A percentile compares a stretch with the other conserved stretches of the same genome.
These are phyloP conservation scores for Cettia cetti DNA, from an alignment of 2,113 vertebrate genomes.

Conservation along the genomic window DNA sequence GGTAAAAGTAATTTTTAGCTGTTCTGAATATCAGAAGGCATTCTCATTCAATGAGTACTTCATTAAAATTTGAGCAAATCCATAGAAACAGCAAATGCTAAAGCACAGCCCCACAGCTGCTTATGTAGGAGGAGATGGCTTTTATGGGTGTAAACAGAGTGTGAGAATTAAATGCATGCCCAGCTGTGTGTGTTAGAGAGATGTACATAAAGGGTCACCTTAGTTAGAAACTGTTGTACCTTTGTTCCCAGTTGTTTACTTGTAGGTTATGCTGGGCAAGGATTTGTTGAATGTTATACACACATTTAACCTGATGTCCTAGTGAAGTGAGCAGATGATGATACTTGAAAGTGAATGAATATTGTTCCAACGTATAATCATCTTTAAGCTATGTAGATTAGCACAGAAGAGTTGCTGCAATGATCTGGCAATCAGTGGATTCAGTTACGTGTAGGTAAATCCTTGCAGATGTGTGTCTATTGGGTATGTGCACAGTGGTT, in stretches of 20 bases:
- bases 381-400: not conserved
- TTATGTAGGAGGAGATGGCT: not conserved
- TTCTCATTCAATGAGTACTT: not conserved
- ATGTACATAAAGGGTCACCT: not conserved
- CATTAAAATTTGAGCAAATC: not conserved
- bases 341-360: not conserved
- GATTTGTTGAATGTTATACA: not conserved
- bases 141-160: not conserved
- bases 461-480: not conserved
- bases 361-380: not conserved
- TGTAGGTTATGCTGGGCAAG: not conserved
- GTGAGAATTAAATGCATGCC: not conserved
- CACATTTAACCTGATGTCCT: not conserved
- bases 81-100: not conserved
- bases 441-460: fast-evolving
- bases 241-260: not conserved
- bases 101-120: not conserved
- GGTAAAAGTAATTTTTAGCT: not conserved
- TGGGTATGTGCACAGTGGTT: not conserved
- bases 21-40: not conserved
- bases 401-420: not conserved
- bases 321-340: not conserved
- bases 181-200: not conserved
- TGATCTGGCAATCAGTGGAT: not conserved
- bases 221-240: not conserved